Conservation (phyloP, 2,113 vertebrate species). For the Nyctereutes procyonoides region DNA sequence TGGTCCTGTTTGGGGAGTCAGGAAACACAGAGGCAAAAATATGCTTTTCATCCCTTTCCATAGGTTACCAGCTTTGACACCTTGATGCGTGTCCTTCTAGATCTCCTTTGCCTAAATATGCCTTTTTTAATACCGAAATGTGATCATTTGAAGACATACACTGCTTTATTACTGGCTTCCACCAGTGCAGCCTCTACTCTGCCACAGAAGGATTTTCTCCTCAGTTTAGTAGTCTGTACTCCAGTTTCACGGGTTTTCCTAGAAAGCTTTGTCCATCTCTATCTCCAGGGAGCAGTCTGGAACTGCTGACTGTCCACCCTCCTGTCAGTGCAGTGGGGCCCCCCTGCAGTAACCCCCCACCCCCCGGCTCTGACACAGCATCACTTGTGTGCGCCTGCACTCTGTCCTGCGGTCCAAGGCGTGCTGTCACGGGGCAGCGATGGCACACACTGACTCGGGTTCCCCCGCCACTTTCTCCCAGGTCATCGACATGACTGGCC, state of each 20-base stretch:
- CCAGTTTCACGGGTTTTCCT: background rate
- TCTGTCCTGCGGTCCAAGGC: background rate
- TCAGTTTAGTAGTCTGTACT: background rate
- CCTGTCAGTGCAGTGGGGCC: no score
- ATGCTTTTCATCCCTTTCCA: background rate
- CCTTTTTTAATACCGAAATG: background rate
- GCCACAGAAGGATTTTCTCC: background rate
- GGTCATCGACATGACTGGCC: constrained; percentile 99
- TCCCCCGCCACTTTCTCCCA: constrained; percentile 46
- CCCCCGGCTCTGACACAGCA: background rate
- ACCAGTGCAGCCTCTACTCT: background rate
- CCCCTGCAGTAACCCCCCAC: background rate
- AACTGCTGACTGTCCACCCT: no score
- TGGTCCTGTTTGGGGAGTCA: background rate
- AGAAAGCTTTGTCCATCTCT: no score
- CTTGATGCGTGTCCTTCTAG: background rate
- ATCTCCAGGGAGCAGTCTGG: background rate
- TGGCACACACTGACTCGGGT: rapidly evolving
- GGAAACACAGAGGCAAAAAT: background rate
- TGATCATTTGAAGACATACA: background rate
- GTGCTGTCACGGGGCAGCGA: rapidly evolving
- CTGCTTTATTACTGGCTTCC: no score
- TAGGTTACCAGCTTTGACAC: background rate
- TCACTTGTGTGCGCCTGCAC: background rate
- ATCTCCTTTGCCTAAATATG: background rate